These are phyloP conservation scores for Caenorhabditis parvicauda DNA, from an alignment of 2,888 invertebrate species.

Conservation along the genomic window DNA sequence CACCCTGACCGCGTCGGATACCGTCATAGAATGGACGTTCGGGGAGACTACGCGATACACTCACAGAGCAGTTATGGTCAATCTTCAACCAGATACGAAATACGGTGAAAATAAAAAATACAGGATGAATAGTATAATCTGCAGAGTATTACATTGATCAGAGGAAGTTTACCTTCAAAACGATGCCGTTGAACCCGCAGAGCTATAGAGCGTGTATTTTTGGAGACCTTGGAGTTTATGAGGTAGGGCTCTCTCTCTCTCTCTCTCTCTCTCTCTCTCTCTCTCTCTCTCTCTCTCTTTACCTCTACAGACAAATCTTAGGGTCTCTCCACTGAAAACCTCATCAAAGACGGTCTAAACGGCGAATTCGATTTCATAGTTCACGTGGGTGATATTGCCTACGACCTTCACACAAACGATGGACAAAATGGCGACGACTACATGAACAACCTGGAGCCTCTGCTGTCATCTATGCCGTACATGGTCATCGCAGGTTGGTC, in stretches of 20 bases:
- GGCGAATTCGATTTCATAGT: conserved; percentile 26
- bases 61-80: too few relatives aligned
- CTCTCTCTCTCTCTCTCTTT: too few relatives aligned
- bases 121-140: too few relatives aligned
- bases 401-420: conserved; percentile 80
- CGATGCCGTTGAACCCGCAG: conserved; percentile 10
- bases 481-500: conserved; percentile 76
- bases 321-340: conserved; percentile 17
- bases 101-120: too few relatives aligned
- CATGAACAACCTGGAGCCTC: conserved; percentile 84
- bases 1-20: too few relatives aligned
- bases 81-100: too few relatives aligned
- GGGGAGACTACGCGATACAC: too few relatives aligned
- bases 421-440: conserved; percentile 84
- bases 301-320: too few relatives aligned
- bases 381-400: conserved; percentile 78
- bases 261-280: too few relatives aligned
- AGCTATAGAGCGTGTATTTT: conserved; percentile 27
- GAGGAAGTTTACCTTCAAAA: conserved; percentile 13
- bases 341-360: conserved; percentile 16
- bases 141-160: conserved; percentile 15
- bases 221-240: conserved; percentile 30
- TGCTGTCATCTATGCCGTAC: conserved; percentile 77
- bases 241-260: too few relatives aligned
- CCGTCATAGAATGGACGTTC: too few relatives aligned